Evolutionary conservation across 2,888 invertebrate genomes (phyloP).

Genomic region (Corythucha ciliata): DNA sequence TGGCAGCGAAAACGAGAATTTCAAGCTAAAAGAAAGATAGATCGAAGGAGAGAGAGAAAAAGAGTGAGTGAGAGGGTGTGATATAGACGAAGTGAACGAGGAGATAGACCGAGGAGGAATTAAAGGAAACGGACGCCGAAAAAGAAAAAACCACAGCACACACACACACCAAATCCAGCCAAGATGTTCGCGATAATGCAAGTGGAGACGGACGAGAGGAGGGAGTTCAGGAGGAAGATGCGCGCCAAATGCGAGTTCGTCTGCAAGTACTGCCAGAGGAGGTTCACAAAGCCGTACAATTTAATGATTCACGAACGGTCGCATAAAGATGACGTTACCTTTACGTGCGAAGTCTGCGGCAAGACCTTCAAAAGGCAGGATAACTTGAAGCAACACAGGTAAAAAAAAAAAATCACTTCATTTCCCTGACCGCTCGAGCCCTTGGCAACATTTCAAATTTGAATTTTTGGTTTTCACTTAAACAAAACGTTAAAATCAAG

Average conservation of each 20-base stretch:
- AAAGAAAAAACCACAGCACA: neutral
- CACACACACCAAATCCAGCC: conserved; percentile 33
- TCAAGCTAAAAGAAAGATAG: neutral
- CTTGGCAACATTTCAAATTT: too few species aligned
- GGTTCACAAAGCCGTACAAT: conserved; percentile 98
- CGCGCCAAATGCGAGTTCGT: conserved; percentile 91
- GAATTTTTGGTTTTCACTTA: too few species aligned
- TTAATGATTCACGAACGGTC: conserved; percentile 97
- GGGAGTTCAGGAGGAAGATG: conserved; percentile 80
- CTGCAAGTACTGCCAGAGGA: conserved; percentile 94
- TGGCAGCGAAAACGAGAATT: conserved; percentile 5
- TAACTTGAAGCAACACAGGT: conserved; percentile 91
- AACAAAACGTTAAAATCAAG: too few species aligned
- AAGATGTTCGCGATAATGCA: conserved; percentile 86
- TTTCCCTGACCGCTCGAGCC: neutral
- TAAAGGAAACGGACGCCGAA: conserved; percentile 9
- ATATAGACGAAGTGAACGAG: too few species aligned
- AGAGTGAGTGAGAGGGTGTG: too few species aligned
- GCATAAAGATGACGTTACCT: conserved; percentile 94
- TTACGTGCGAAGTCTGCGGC: conserved; percentile 94
- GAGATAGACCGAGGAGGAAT: conserved; percentile 9
- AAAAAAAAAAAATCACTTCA: conserved; percentile 37
- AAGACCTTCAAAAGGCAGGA: conserved; percentile 98
- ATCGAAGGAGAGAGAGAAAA: neutral
- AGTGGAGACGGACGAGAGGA: conserved; percentile 77